Base-by-base conservation (phyloP, 2,888 invertebrate species). In the Crossocerus cetratus region DNA sequence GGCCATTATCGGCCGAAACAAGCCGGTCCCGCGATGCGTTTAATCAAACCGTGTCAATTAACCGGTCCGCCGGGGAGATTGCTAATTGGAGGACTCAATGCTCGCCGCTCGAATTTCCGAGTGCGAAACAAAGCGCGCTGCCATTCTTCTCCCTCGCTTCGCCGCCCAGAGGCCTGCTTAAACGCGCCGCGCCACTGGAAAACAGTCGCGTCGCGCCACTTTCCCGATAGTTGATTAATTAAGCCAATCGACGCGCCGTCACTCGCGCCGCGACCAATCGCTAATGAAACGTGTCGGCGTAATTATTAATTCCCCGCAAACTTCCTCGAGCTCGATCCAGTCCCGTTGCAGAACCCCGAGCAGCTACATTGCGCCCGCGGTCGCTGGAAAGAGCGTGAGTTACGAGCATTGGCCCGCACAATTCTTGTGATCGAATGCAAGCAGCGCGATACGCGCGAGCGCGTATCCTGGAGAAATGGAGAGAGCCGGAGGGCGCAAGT, bases 181-280 rank as follows among this genome's bases (percentile, higher is more conserved):
- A 2, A 63, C 49, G 14, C 11, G 49, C 49, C n/a, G 49, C 49
- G 49, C 8, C n/a, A n/a, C 32, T 32, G 32, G 8, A 32, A 32
- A 32, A 32, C 32, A 49, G 49, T 16, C 4, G 16, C 49, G 43
- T 43, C 5, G 5, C 2, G 49, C 49, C 3, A 70, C 58, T 70
- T 74, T 66, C 21, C 59, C 73, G 44, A 74, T 74, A 74, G 58
- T 74, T 63, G 62, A 74, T 71, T 66, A 71, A 74, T 74, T 66
- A 64, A 59, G 32, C 42, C 22, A 18, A 44, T 63, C 71, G 66
- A 71, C 58, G 44, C 71, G 66, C 44, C 23, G 21, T 63, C 45
- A 65, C 53, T 57, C 62, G 58, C 65, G 65, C 42, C 11, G 54
- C 20, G 18, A 44, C 55, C n/a, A 49, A 54, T 53, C 62, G 61